phyloP scores from a whole-genome alignment of 2,888 invertebrate species.

The Piscicola geometra region DNA sequence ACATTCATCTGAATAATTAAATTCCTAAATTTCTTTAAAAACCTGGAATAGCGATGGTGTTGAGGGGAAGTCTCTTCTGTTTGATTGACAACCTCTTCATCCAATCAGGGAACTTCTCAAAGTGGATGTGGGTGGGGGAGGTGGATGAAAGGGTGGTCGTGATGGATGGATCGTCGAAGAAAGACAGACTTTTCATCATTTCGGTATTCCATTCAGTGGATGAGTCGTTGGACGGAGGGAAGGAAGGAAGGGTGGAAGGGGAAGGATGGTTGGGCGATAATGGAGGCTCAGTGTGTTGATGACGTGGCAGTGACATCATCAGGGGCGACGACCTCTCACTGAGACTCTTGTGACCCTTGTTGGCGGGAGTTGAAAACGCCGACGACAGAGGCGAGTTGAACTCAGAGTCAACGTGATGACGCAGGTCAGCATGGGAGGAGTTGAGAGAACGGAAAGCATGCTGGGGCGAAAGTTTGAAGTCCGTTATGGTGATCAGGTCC shows the following conservation, averaged over 20 bases:
- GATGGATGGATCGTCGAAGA: constrained; percentile 18
- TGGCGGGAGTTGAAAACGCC: constrained; percentile 18
- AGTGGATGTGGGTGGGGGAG: constrained; percentile 19
- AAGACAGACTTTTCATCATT: constrained; percentile 16
- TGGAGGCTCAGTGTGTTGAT: constrained; percentile 17
- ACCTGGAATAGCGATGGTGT: constrained; percentile 43
- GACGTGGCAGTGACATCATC: constrained; percentile 20
- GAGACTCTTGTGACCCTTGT: constrained; percentile 10
- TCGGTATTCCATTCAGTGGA: neutral
- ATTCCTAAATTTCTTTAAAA: too few species aligned
- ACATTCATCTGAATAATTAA: too few species aligned
- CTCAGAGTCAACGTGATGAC: constrained; percentile 6
- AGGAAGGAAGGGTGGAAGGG: neutral
- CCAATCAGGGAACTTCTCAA: constrained; percentile 42
- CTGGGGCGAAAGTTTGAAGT: constrained; percentile 29
- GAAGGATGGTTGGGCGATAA: neutral
- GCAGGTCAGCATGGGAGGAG: constrained; percentile 24
- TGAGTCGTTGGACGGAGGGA: neutral
- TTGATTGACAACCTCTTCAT: constrained; percentile 40
- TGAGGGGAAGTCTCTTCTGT: constrained; percentile 40
- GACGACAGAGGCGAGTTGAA: constrained; percentile 8
- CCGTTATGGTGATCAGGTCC: constrained; percentile 29
- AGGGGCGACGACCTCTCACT: constrained; percentile 36
- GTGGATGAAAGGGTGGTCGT: constrained; percentile 22
- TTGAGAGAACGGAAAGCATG: constrained; percentile 23